Percentiles rank a stretch among this genome's conserved stretches.
Evolutionary conservation across 2,888 invertebrate species (phyloP).

Genomic region (Aethes cnicana): DNA sequence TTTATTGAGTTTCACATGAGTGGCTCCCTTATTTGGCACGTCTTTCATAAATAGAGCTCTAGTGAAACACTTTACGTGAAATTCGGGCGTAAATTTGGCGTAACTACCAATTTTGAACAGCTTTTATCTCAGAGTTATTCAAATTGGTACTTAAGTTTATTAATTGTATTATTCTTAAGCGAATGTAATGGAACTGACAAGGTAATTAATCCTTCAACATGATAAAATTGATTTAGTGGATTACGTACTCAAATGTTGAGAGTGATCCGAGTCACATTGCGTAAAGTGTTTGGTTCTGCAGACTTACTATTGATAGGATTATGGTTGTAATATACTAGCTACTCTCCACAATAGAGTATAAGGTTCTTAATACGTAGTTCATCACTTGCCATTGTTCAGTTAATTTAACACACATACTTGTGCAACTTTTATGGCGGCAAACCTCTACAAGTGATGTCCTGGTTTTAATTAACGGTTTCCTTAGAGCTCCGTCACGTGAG

Average conservation of each 20-base stretch:
- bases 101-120: slow-evolving; percentile 27
- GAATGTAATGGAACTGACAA: slow-evolving; percentile 15
- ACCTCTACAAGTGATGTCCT: slow-evolving; percentile 58
- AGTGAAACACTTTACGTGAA: slow-evolving; percentile 27
- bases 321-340: slow-evolving; percentile 31
- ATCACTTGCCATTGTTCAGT: slow-evolving; percentile 32
- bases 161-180: slow-evolving; percentile 12
- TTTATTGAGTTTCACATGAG: slow-evolving; percentile 57
- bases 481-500: slow-evolving; percentile 51
- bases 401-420: slow-evolving; percentile 45
- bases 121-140: slow-evolving; percentile 24
- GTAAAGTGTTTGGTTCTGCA: slow-evolving; percentile 40
- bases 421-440: slow-evolving; percentile 64
- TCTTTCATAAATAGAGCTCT: slow-evolving; percentile 37
- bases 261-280: slow-evolving; percentile 56
- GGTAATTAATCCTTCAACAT: slow-evolving; percentile 20
- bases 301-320: slow-evolving; percentile 31
- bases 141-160: slow-evolving; percentile 15
- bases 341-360: slow-evolving; percentile 34
- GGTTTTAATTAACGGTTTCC: slow-evolving; percentile 67
- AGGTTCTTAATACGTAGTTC: slow-evolving; percentile 36
- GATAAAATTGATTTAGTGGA: slow-evolving; percentile 20
- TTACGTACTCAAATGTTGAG: slow-evolving; percentile 30
- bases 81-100: slow-evolving; percentile 25
- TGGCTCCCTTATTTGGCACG: slow-evolving; percentile 59